Conservation (phyloP, 2,888 invertebrate genomes). For the Ochlodes sylvanus region DNA sequence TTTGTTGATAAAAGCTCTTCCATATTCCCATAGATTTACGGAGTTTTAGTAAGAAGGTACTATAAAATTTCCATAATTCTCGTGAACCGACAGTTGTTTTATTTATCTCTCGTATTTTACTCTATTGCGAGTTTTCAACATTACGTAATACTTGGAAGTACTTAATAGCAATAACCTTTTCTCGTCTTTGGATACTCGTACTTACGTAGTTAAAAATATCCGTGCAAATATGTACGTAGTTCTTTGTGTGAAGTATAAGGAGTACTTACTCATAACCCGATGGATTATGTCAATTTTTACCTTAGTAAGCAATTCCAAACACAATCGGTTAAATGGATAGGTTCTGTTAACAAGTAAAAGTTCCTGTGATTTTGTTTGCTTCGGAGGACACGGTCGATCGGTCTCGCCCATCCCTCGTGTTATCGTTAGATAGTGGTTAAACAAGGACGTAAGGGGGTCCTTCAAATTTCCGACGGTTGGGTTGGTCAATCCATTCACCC, state of each 20-base stretch:
- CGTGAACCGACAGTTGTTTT: conserved; percentile 65
- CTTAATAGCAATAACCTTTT: conserved; percentile 25
- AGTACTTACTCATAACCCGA: background rate
- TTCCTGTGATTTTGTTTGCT: too few relatives aligned
- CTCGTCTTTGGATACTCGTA: conserved; percentile 48
- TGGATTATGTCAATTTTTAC: too few relatives aligned
- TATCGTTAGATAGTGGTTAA: too few relatives aligned
- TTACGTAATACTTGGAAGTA: conserved; percentile 62
- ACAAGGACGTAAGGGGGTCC: too few relatives aligned
- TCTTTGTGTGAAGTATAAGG: background rate
- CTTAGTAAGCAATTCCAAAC: too few relatives aligned
- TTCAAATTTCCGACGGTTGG: too few relatives aligned
- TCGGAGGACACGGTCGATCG: too few relatives aligned
- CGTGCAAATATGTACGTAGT: conserved; percentile 24
- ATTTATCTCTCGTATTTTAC: conserved; percentile 68
- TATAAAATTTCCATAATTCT: conserved; percentile 71
- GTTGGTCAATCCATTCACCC: too few relatives aligned
- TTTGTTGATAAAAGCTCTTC: background rate
- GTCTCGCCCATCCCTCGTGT: too few relatives aligned
- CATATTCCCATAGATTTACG: conserved; percentile 43
- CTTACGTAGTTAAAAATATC: conserved; percentile 50
- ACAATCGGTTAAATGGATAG: too few relatives aligned
- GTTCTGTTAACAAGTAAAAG: too few relatives aligned
- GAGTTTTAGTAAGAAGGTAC: conserved; percentile 58
- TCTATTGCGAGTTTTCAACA: conserved; percentile 67